phyloP scores from a whole-genome alignment of 92 coral and sea anemone genomes.

The Galaxea fascicularis region DNA sequence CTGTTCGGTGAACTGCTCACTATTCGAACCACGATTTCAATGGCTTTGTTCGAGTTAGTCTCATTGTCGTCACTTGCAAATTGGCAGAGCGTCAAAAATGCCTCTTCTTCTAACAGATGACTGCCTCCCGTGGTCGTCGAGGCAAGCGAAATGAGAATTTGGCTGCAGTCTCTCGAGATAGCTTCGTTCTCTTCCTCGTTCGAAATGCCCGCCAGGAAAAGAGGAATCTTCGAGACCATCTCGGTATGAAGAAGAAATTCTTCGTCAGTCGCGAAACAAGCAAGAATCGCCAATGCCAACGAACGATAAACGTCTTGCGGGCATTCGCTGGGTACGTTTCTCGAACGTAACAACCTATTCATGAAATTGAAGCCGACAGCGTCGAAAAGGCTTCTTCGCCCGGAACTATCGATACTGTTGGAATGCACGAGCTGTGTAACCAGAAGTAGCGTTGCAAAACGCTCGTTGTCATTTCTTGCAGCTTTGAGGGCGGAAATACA shows the following conservation, averaged over 20 bases:
- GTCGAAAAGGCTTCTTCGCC: conserved; percentile 74
- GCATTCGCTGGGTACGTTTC: conserved; percentile 74
- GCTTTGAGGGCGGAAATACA: conserved; percentile 74
- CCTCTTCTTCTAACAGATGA: conserved; percentile 48
- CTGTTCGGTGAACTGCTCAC: conserved; percentile 51
- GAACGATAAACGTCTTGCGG: conserved; percentile 72
- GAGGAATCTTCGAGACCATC: conserved; percentile 73
- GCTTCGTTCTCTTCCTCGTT: neutral
- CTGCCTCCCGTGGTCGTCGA: conserved; percentile 66
- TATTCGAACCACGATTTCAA: conserved; percentile 70
- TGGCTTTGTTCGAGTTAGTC: conserved; percentile 7
- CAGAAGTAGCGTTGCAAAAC: conserved; percentile 84
- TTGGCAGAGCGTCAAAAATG: conserved; percentile 54
- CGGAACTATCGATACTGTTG: conserved; percentile 57
- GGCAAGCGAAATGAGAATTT: conserved; percentile 75
- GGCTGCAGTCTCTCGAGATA: conserved; percentile 62
- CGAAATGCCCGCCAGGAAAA: conserved; percentile 59
- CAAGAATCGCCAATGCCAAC: conserved; percentile 82
- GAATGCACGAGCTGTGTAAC: conserved; percentile 85
- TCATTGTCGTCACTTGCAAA: conserved; percentile 3
- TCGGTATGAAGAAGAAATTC: conserved; percentile 79
- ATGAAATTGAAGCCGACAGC: conserved; percentile 89
- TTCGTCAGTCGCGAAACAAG: conserved; percentile 88
- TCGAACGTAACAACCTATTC: conserved; percentile 77
- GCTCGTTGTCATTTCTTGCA: conserved; percentile 89